Evolutionary conservation across 2,113 vertebrate genomes (phyloP).

Genomic region (Tautogolabrus adspersus): DNA sequence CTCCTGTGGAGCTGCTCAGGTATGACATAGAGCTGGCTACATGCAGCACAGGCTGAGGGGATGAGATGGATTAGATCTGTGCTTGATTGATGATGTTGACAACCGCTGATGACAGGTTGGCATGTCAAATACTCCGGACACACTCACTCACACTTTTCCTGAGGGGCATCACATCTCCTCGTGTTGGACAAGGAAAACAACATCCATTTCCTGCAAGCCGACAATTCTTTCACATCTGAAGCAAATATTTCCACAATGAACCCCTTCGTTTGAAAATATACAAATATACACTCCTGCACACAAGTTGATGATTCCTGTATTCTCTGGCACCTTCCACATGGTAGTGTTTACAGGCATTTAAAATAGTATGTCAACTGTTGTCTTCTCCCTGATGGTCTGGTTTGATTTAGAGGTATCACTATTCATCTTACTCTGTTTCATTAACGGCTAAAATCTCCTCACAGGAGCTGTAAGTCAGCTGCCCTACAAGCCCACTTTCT

Average conservation of each 20-base stretch:
- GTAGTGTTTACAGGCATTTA: too few relatives aligned
- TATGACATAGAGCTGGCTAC: background rate
- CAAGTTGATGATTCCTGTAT: too few relatives aligned
- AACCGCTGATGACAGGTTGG: slow-evolving; percentile 20
- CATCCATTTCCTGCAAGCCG: background rate
- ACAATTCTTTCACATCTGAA: background rate
- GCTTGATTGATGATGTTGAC: slow-evolving; percentile 25
- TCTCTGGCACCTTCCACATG: too few relatives aligned
- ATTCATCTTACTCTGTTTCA: too few relatives aligned
- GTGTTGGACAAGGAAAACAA: slow-evolving; percentile 1
- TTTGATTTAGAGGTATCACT: too few relatives aligned
- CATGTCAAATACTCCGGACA: background rate
- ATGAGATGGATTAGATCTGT: slow-evolving; percentile 11
- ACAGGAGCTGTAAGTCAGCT: too few relatives aligned
- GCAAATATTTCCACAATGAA: background rate
- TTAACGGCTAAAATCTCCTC: too few relatives aligned
- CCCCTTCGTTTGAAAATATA: background rate
- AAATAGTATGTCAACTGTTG: too few relatives aligned
- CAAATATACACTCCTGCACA: too few relatives aligned
- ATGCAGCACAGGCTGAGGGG: background rate
- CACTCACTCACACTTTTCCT: background rate
- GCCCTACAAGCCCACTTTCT: too few relatives aligned
- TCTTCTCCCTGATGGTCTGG: too few relatives aligned
- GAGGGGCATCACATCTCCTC: background rate
- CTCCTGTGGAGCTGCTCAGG: background rate